Evolutionary conservation across 1,140 invertebrate species (phyloP), one percentile per base, ranked within the genome.

Genomic region (Bombus superbus): DNA sequence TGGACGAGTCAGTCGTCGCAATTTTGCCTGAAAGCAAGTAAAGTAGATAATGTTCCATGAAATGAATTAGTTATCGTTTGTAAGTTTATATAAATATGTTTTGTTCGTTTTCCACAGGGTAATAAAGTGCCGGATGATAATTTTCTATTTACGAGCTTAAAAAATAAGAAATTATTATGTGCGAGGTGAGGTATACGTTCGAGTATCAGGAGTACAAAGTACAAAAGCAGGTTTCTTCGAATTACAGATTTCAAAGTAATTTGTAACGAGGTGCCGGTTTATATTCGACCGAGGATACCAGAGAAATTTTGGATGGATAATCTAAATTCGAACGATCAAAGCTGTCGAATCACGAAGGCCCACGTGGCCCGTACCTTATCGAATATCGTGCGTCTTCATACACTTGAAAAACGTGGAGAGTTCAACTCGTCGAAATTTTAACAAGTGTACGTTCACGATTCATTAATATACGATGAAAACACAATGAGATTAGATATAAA

Each of bases 211-310:
- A 40, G 28, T 66, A 28, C 1, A 25, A 32, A 11, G 25, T 64
- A 53, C 74, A 69, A 86, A 78, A 79, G 35, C 11, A 6, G 13
- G 13, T 79, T 68, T 8, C 25, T 25, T 75, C 42, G 62, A 53
- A 83, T 85, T 83, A 9, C 80, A 93, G 93, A 78, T 73, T 84
- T 92, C 72, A 83, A 86, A 82, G 85, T 93, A 80, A 92, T 81
- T 5, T 91, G 91, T 44, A 93, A 88, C 81, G 91, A 92, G 73
- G 91, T 91, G 18, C 88, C 88, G 47, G 87, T 94, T 32, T 90
- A 89, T 42, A 81, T 81, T 28, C 83, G 93, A 28, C 92, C 92
- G 28, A 88, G 90, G 64, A 87, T 93, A 76, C 86, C 83, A 40
- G 44, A 69, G 38, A 86, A 83, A 81, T 75, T 91, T 53, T 88